These are phyloP conservation scores for Sicus ferrugineus DNA, from an alignment of 2,888 invertebrate genomes.

Conservation along the genomic window DNA sequence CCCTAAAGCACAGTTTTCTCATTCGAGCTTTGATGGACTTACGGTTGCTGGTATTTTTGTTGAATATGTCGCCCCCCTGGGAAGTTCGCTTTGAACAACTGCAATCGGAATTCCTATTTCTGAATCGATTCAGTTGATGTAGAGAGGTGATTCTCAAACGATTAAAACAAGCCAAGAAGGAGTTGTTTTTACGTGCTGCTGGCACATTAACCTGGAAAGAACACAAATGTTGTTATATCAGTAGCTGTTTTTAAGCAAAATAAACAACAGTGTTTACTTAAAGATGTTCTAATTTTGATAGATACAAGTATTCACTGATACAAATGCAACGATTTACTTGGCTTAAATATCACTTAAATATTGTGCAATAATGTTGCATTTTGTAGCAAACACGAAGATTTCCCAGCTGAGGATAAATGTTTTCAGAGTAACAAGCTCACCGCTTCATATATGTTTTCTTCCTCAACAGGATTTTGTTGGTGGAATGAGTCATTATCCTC, in stretches of 20 bases:
- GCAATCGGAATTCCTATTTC: slow-evolving; percentile 32
- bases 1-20: slow-evolving; percentile 48
- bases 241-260: too few relatives aligned
- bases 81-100: slow-evolving; percentile 31
- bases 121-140: slow-evolving; percentile 47
- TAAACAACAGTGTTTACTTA: background rate
- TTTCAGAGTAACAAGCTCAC: slow-evolving; percentile 43
- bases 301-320: too few relatives aligned
- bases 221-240: too few relatives aligned
- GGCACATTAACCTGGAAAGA: slow-evolving; percentile 53
- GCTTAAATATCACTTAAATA: too few relatives aligned
- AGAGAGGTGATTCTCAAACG: slow-evolving; percentile 50
- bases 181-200: slow-evolving; percentile 42
- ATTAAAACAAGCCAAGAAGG: slow-evolving; percentile 51
- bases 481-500: slow-evolving; percentile 45
- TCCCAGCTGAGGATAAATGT: too few relatives aligned
- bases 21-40: slow-evolving; percentile 53
- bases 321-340: too few relatives aligned
- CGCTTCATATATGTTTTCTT: slow-evolving; percentile 57
- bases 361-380: too few relatives aligned
- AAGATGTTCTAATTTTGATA: background rate
- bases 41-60: slow-evolving; percentile 32
- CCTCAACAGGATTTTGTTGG: slow-evolving; percentile 38
- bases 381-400: too few relatives aligned
- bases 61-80: background rate